Conservation (phyloP, 1,140 invertebrate species). For the Coboldia fuscipes region DNA sequence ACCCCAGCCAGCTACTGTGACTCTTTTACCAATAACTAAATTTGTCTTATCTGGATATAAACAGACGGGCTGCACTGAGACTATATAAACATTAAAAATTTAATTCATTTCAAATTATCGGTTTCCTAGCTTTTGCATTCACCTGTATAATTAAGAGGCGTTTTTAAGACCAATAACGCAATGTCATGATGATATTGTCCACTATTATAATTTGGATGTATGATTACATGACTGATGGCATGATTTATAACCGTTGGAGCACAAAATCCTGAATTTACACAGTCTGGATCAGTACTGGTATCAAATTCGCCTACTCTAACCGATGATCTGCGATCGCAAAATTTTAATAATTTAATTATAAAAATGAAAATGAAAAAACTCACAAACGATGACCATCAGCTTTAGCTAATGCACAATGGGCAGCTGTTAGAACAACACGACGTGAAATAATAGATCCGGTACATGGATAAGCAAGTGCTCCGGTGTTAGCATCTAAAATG, state of each 20-base stretch:
- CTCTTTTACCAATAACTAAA: slow-evolving; percentile 24
- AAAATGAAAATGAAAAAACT: slow-evolving; percentile 11
- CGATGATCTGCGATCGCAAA: slow-evolving; percentile 21
- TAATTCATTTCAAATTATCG: too few species aligned
- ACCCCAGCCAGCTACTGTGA: slow-evolving; percentile 20
- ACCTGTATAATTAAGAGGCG: slow-evolving; percentile 43
- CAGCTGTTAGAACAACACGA: slow-evolving; percentile 34
- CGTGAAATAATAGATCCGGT: slow-evolving; percentile 41
- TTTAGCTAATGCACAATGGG: slow-evolving; percentile 45
- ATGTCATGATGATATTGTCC: slow-evolving; percentile 44
- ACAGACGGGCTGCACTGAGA: slow-evolving; percentile 29
- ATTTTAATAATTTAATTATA: neutral
- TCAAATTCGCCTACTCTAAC: slow-evolving; percentile 44
- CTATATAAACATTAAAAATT: too few species aligned
- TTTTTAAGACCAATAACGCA: slow-evolving; percentile 36
- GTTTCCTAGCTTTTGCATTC: slow-evolving; percentile 8
- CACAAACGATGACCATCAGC: slow-evolving; percentile 42
- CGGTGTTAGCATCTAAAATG: slow-evolving; percentile 29
- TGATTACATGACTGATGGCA: slow-evolving; percentile 37
- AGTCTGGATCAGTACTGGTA: slow-evolving; percentile 35
- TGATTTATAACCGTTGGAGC: slow-evolving; percentile 36
- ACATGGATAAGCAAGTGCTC: slow-evolving; percentile 39
- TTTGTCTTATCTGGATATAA: slow-evolving; percentile 22
- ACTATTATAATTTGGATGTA: slow-evolving; percentile 43
- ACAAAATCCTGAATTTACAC: slow-evolving; percentile 37